phyloP scores from a whole-genome alignment of 2,888 invertebrate species.

The Tethea ocularis region DNA sequence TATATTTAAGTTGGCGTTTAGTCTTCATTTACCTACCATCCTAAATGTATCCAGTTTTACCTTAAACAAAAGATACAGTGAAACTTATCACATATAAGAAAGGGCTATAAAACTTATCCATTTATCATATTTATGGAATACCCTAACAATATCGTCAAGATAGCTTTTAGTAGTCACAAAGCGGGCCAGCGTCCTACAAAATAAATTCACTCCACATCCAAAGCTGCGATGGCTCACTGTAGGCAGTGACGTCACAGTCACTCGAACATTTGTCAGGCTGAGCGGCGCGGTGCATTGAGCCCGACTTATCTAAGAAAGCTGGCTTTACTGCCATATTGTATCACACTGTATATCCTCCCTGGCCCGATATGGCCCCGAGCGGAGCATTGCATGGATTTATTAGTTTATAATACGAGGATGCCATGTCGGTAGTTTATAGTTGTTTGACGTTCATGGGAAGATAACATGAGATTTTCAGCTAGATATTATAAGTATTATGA shows the following conservation, averaged over 20 bases:
- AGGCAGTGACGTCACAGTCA: slow-evolving; percentile 57
- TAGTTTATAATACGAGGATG: slow-evolving; percentile 45
- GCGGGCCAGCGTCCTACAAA: slow-evolving; percentile 3
- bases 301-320: slow-evolving; percentile 70
- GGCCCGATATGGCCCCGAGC: slow-evolving; percentile 53
- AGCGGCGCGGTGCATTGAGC: slow-evolving; percentile 60
- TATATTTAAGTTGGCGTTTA: too few relatives aligned
- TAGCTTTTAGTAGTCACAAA: slow-evolving; percentile 1
- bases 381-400: slow-evolving; percentile 48
- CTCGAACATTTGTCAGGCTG: slow-evolving; percentile 73
- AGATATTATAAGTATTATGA: neutral
- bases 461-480: slow-evolving; percentile 24
- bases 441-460: slow-evolving; percentile 36
- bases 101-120: neutral
- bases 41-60: neutral
- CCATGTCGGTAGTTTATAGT: slow-evolving; percentile 25
- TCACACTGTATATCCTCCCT: slow-evolving; percentile 60
- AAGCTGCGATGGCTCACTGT: slow-evolving; percentile 4
- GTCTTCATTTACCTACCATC: too few relatives aligned
- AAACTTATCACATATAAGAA: neutral
- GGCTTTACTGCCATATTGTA: slow-evolving; percentile 60
- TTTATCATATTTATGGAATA: neutral
- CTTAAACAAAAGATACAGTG: neutral
- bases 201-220: slow-evolving; percentile 15
- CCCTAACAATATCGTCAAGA: neutral